Evolutionary conservation across 2,797 vertebrate species (phyloP).

Genomic region (Octomys mimax): DNA sequence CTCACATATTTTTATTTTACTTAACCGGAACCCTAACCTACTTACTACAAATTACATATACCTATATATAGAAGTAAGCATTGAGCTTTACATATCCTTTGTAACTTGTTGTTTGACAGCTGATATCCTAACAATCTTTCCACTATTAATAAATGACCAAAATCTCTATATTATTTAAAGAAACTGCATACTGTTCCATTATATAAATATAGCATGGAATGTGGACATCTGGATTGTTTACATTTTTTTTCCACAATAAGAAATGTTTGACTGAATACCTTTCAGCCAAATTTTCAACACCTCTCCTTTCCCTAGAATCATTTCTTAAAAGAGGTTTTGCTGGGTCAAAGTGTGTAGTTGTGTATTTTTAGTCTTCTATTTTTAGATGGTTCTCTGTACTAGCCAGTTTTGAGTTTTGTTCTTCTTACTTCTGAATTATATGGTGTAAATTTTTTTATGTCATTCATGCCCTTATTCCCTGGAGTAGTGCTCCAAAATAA

Average conservation of each 20-base stretch:
- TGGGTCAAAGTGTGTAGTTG: slow-evolving; percentile 57
- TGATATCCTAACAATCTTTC: slow-evolving; percentile 28
- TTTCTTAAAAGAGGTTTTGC: slow-evolving; percentile 53
- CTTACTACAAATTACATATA: neutral
- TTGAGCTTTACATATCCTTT: neutral
- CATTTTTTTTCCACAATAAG: slow-evolving; percentile 56
- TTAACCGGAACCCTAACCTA: neutral
- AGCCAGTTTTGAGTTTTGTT: slow-evolving; percentile 51
- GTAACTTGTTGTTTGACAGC: neutral
- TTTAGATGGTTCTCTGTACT: slow-evolving; percentile 59
- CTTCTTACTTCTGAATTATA: slow-evolving; percentile 64
- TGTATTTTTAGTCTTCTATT: slow-evolving; percentile 56
- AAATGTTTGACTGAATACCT: slow-evolving; percentile 48
- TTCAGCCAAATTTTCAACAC: slow-evolving; percentile 45
- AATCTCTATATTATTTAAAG: slow-evolving; percentile 36
- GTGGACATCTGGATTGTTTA: slow-evolving; percentile 31
- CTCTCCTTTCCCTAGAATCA: slow-evolving; percentile 61
- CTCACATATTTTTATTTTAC: neutral
- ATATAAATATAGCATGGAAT: slow-evolving; percentile 2
- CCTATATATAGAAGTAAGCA: neutral
- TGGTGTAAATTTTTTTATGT: slow-evolving; percentile 64
- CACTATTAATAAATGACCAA: slow-evolving; percentile 40
- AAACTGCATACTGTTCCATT: neutral
- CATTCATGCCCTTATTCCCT: slow-evolving; percentile 4
- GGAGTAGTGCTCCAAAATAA: slow-evolving; percentile 27